These are phyloP conservation scores for Bellardia bayeri DNA, from an alignment of 2,888 invertebrate genomes.

Conservation along the genomic window DNA sequence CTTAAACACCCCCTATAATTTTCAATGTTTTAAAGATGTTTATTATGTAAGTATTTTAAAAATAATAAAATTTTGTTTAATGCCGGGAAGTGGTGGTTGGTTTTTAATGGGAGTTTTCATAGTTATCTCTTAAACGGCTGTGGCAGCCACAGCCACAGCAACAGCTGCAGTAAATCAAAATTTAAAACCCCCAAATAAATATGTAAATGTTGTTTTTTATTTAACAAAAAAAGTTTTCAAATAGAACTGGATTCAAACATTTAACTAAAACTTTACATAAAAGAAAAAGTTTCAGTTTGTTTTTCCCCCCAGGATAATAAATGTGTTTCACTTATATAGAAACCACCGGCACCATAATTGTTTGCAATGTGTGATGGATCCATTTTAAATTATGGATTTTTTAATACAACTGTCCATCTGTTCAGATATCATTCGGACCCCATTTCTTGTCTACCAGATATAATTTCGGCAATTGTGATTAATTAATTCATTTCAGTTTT, in stretches of 20 bases:
- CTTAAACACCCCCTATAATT: background rate
- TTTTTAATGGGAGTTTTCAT: background rate
- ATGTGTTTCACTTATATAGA: too few relatives aligned
- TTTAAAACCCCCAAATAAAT: conserved; percentile 5
- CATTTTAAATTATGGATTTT: too few relatives aligned
- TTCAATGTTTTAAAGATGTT: background rate
- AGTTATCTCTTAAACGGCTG: conserved; percentile 7
- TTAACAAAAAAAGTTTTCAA: background rate
- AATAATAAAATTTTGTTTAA: conserved; percentile 11
- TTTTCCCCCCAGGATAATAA: too few relatives aligned
- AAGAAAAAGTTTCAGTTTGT: too few relatives aligned
- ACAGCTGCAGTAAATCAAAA: conserved; percentile 25
- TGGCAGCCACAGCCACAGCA: background rate
- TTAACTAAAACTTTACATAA: background rate
- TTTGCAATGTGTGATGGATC: too few relatives aligned
- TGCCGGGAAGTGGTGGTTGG: conserved; percentile 5
- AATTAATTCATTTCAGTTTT: too few relatives aligned
- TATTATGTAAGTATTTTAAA: background rate
- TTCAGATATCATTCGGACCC: too few relatives aligned
- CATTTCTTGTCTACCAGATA: too few relatives aligned
- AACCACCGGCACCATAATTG: too few relatives aligned
- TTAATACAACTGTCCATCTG: too few relatives aligned
- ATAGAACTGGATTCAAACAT: conserved; percentile 16
- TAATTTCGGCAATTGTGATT: too few relatives aligned
- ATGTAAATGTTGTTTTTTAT: background rate